These are phyloP conservation scores for Tenodera sinensis DNA, from an alignment of 2,888 invertebrate species.

Conservation along the genomic window DNA sequence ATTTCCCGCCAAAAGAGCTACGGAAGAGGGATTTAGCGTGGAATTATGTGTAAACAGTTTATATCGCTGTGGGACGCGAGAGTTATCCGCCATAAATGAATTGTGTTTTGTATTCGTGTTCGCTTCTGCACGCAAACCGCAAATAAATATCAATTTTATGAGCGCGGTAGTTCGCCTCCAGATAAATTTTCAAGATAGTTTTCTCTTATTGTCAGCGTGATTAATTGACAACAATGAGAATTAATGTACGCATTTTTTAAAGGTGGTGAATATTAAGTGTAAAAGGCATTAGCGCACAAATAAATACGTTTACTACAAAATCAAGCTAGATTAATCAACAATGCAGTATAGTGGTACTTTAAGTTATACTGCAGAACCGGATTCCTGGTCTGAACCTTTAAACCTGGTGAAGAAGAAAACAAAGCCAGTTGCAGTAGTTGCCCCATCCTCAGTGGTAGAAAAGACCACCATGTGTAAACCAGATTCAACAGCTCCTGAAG, in stretches of 20 bases:
- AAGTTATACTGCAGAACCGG: constrained; percentile 21
- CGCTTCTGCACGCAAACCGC: neutral
- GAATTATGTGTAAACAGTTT: constrained; percentile 12
- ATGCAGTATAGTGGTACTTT: neutral
- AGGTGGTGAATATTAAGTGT: neutral
- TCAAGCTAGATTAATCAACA: neutral
- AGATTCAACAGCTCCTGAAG: neutral
- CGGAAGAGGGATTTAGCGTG: neutral
- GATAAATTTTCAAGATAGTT: neutral
- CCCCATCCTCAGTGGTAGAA: constrained; percentile 45
- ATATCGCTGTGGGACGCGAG: neutral
- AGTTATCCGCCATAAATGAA: constrained; percentile 13
- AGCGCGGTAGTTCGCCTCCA: neutral
- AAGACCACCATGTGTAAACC: neutral
- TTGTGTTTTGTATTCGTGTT: neutral
- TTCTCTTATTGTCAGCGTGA: neutral
- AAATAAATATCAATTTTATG: neutral
- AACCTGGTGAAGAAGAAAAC: constrained; percentile 53
- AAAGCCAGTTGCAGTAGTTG: constrained; percentile 52
- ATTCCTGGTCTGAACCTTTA: constrained; percentile 44
- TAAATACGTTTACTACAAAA: neutral
- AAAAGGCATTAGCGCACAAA: neutral
- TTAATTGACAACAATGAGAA: neutral
- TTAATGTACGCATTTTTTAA: neutral
- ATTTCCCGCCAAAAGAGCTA: neutral